Evolutionary conservation across 2,113 vertebrate genomes (phyloP), one percentile per base, ranked within the genome.

Genomic region (Tinamus guttatus): DNA sequence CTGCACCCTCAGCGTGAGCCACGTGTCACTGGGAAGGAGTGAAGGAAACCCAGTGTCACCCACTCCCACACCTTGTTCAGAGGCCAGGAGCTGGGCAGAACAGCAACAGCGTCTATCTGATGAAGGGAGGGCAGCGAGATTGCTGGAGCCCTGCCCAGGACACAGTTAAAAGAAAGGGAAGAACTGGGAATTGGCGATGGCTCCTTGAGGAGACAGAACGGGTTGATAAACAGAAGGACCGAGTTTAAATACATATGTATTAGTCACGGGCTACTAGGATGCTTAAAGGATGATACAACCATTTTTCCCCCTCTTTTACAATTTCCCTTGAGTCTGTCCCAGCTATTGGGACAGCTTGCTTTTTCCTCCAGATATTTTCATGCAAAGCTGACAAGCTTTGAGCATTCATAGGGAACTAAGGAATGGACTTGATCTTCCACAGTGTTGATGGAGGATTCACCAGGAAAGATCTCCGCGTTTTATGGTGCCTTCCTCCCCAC

Each of bases 391-490:
- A 18, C 38, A 43, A 73, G 13, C 45, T 73, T 73, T 36, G 32
- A 34, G 30, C 15, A 32, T 18, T 14, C 28, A 28, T 13, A 51
- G 51, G 34, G 60, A 38, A 49, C 22, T 20, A 9, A 56, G 85
- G 68, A 27, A 8, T 32, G 4, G 30, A 6, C 22, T 68, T 51
- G 28, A 30, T 85, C 63, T 43, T 32, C 63, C 0, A 0, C 4
- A 7, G 8, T 28, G 20, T n/a, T 32, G 38, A 75, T 67, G 59
- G 68, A 88, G 52, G 38, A 7, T 16, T 76, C 3, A 0, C 24
- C 30, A 36, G 38, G 6, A 22, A 38, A 34, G 27, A 77, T 38
- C 54, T 51, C 18, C 15, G 9, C 58, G 75, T 74, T 32, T 24
- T 38, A 20, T 2, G 43, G 32, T 19, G 4, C 12, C 5, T 4